Base-by-base conservation (phyloP, 1,140 invertebrate species). In the Drosophila serrata region DNA sequence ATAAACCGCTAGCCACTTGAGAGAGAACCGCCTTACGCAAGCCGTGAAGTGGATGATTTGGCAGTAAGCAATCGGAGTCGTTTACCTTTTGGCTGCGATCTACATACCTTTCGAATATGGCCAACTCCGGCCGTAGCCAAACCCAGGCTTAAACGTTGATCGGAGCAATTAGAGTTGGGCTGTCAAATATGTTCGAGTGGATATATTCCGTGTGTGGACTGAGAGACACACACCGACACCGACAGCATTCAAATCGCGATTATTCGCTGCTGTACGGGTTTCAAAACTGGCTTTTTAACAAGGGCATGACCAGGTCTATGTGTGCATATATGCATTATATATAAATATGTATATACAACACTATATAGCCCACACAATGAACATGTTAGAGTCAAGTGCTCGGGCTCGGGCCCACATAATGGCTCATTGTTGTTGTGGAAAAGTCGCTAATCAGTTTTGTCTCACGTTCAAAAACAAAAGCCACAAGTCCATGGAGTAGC, bases 401-500 rank as follows among this genome's bases (percentile, higher is more conserved):
- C 49, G 75, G 80, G 57, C 43, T 45, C 59, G 75, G 79, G 56
- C 51, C 60, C 70, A 76, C 59, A 75, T 65, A 53, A 51, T 57
- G 60, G 60, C 58, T 45, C 57, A 58, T 62, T 81, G 45, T 75
- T 61, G 67, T 55, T 65, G 74, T 49, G 79, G 55, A 74, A 81
- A 84, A 84, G 67, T 84, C 61, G 68, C 85, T 86, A 85, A 85
- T 87, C 82, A 85, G 78, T 85, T 86, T 78, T 68, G 82, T 87
- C 82, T 72, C 82, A 87, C 82, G 82, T 86, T 86, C 82, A 55
- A 81, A 82, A 86, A 68, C 75, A 86, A 86, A 86, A 87, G 59
- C 60, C 75, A 70, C 33, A 55, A 37, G 69, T 67, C 69, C 74
- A 55, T 70, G 63, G 42, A 70, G 70, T 63, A 74, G 62, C 78